These are phyloP conservation scores for Crotophaga sulcirostris DNA, from an alignment of 2,113 vertebrate species.

Conservation along the genomic window DNA sequence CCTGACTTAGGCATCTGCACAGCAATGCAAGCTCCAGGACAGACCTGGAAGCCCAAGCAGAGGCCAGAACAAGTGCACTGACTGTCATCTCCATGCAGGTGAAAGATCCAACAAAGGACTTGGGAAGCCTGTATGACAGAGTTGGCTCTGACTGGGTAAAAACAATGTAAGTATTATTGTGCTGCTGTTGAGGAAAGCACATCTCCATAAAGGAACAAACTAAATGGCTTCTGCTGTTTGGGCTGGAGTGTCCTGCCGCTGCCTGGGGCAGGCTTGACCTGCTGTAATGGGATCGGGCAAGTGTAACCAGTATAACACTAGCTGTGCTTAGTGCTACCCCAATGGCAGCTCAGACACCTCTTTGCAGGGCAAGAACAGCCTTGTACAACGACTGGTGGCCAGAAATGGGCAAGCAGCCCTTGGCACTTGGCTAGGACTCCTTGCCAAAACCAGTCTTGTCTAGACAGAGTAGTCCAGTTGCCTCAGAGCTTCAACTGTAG, in stretches of 20 bases:
- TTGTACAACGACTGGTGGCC: neutral
- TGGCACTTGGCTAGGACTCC: neutral
- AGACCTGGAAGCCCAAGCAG: neutral
- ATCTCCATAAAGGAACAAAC: neutral
- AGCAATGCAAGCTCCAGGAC: neutral
- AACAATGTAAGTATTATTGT: constrained; percentile 78
- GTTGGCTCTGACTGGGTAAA: constrained; percentile 69
- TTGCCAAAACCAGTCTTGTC: neutral
- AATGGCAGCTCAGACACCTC: neutral
- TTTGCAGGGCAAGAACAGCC: neutral
- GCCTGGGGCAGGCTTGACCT: neutral
- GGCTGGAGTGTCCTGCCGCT: neutral
- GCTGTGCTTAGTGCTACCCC: neutral
- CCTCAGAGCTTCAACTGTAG: neutral
- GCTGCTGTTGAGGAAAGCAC: neutral
- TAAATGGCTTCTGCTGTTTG: neutral
- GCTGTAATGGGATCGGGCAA: neutral
- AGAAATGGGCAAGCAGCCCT: neutral
- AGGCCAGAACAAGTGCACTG: neutral
- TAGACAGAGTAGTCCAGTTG: neutral
- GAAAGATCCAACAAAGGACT: neutral
- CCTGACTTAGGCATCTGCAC: neutral
- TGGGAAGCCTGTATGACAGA: neutral
- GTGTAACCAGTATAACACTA: neutral
- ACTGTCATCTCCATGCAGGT: constrained; percentile 72